Conservation (phyloP, 2,888 invertebrate genomes). For the Melanargia galathea region DNA sequence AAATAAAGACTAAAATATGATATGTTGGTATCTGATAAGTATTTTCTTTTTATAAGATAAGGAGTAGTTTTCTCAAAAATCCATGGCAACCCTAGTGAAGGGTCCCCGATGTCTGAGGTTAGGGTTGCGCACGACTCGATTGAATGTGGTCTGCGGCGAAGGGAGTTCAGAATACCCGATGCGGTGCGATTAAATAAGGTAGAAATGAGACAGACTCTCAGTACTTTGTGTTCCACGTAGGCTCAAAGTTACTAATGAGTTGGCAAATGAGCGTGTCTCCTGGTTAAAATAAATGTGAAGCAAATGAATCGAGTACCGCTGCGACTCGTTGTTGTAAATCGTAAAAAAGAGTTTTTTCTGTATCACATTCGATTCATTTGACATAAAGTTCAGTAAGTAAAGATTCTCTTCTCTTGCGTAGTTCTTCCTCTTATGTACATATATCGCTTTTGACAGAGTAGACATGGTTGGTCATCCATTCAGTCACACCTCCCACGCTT, state of each 20-base stretch:
- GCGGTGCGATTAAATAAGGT: constrained; percentile 59
- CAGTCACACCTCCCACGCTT: no score
- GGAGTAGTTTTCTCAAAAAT: constrained; percentile 32
- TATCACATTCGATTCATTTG: neutral
- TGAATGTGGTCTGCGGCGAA: constrained; percentile 70
- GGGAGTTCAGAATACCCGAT: constrained; percentile 48
- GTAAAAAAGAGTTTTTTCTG: neutral
- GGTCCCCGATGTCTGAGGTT: constrained; percentile 55
- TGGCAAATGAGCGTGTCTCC: constrained; percentile 39
- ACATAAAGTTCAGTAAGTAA: neutral
- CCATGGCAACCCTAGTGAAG: constrained; percentile 6
- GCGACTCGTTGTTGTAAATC: constrained; percentile 12
- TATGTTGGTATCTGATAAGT: neutral
- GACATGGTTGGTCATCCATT: no score
- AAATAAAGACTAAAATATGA: no score
- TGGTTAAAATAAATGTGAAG: constrained; percentile 36
- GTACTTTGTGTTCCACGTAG: constrained; percentile 39
- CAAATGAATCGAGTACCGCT: constrained; percentile 13
- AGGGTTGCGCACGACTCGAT: constrained; percentile 57
- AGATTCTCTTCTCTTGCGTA: no score
- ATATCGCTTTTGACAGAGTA: no score
- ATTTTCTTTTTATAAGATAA: neutral
- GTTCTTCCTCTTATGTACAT: no score
- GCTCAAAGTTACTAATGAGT: constrained; percentile 42
- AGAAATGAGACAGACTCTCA: constrained; percentile 41